Evolutionary conservation across 2,888 invertebrate genomes (phyloP), one percentile per base, ranked within the genome.

Genomic region (Caenorhabditis sp.): DNA sequence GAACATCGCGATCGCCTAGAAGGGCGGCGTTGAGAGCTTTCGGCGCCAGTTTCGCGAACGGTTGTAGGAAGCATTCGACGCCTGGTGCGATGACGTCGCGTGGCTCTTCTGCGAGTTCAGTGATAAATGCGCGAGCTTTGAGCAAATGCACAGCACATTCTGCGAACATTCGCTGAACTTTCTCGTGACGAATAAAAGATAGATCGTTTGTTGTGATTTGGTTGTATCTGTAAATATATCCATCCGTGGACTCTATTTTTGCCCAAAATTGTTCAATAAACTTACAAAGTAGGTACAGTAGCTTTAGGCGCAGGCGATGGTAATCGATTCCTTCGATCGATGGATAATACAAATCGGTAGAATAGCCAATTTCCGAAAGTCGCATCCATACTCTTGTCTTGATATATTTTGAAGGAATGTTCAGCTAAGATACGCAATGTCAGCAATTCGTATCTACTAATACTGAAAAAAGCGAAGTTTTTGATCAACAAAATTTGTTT

Each of bases 261-360:
- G 7, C 7, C 38, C 38, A 8, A 59, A 36, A 7, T 14, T 21
- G 26, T 53, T 12, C 0, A 54, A 36, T 20, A 21, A n/a, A 38
- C 31, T 60, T 23, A 59, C 14, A 63, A 61, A 0, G 67, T 76
- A 63, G 85, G 83, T 67, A 85, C 82, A 0, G 85, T 85, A 7
- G 82, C 83, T 49, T 77, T 77, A 0, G 77, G 80, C 0, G 77
- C 62, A 1, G 83, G 80, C 5, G 70, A 58, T 5, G 81, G 81
- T 8, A 85, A 68, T 2, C 80, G 77, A 27, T 73, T 68, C 10
- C 67, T 62, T 1, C 69, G 38, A 23, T 73, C 71, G 14, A 79
- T 71, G 1, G 70, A 53, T 0, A 77, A 59, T 3, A 72, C 63
- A 56, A 70, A 79, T 17, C 75, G 68, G 43, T 70, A 72, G 62